Conservation (phyloP, 2,888 invertebrate genomes). For the Nephrotoma guestfalica region DNA sequence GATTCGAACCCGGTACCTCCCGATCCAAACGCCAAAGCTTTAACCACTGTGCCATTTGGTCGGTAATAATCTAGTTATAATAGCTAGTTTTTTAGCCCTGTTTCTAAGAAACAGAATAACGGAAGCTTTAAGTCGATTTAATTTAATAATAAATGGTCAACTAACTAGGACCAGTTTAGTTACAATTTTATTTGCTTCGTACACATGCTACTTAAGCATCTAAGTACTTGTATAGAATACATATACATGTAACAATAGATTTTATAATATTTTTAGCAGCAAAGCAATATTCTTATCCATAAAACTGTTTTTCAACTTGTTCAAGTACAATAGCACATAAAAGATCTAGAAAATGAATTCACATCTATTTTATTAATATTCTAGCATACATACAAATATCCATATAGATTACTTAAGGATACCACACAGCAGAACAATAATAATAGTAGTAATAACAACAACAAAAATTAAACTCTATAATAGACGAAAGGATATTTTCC, state of each 20-base stretch:
- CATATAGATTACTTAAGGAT: background rate
- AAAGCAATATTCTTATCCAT: background rate
- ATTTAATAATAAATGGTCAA: no score
- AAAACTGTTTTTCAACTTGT: background rate
- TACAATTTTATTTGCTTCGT: no score
- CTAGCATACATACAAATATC: background rate
- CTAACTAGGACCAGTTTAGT: no score
- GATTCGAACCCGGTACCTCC: no score
- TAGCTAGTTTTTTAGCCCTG: no score
- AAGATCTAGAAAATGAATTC: background rate
- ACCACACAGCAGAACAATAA: background rate
- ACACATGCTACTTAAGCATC: background rate
- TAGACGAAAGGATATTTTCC: background rate
- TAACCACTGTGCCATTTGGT: no score
- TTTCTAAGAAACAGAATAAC: no score
- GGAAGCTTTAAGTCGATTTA: no score
- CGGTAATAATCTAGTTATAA: no score
- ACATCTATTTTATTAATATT: background rate
- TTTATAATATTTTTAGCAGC: background rate
- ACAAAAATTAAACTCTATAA: background rate
- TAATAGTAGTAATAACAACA: background rate
- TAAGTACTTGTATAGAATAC: background rate
- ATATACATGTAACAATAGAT: background rate
- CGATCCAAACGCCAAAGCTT: no score
- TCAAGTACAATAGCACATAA: background rate